These are phyloP conservation scores for Enteromius treurensis DNA, from an alignment of 2,797 vertebrate species.

Conservation along the genomic window DNA sequence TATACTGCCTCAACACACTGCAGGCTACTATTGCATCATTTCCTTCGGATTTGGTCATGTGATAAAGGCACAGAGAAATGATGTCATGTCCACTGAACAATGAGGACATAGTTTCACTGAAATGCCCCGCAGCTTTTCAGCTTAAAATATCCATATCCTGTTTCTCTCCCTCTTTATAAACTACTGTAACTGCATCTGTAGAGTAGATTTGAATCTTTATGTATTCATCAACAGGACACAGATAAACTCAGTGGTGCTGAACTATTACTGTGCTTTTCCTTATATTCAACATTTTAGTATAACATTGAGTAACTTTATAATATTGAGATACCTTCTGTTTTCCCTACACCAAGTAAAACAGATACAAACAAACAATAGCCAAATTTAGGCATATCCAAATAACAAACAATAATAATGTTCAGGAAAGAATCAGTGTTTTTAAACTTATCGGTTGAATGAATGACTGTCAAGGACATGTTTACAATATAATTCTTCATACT, in stretches of 20 bases:
- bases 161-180: conserved; percentile 36
- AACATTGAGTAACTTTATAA: not conserved
- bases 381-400: not conserved
- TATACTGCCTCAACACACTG: not conserved
- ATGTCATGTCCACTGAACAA: conserved; percentile 59
- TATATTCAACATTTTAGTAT: not conserved
- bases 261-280: not conserved
- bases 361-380: not conserved
- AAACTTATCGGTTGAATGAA: not conserved
- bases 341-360: not conserved
- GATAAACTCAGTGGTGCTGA: not conserved
- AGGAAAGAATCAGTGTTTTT: not conserved
- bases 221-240: not conserved
- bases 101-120: conserved; percentile 33
- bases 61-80: conserved; percentile 31
- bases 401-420: not conserved
- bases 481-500: not conserved
- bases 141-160: conserved; percentile 55
- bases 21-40: conserved; percentile 46
- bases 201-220: not conserved
- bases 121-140: conserved; percentile 24
- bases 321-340: too few species aligned
- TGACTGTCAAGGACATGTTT: not conserved
- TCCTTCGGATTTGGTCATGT: conserved; percentile 48
- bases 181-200: conserved; percentile 15